Conservation (phyloP, 2,888 invertebrate genomes). For the Acleris laterana region DNA sequence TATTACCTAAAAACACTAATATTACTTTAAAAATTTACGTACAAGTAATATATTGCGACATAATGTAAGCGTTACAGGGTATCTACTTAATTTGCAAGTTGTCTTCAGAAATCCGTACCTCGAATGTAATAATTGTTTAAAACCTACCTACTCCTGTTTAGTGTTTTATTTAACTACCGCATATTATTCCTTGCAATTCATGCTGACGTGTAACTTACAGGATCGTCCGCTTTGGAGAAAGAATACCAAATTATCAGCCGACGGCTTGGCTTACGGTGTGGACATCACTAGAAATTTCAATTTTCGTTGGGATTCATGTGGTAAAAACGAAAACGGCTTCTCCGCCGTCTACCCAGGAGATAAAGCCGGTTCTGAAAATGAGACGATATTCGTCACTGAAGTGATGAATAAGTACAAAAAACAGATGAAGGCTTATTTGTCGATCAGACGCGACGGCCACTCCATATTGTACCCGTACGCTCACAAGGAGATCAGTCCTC, state of each 20-base stretch:
- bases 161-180: no score
- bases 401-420: constrained; percentile 77
- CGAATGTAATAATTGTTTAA: no score
- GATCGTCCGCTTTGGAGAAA: constrained; percentile 59
- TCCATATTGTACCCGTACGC: constrained; percentile 87
- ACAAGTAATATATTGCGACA: no score
- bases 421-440: constrained; percentile 86
- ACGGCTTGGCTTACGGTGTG: constrained; percentile 57
- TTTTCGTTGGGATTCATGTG: constrained; percentile 59
- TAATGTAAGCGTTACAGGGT: no score
- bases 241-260: constrained; percentile 53
- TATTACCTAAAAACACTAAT: no score
- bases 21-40: no score
- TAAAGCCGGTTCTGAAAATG: constrained; percentile 85
- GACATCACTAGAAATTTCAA: constrained; percentile 73
- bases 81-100: no score
- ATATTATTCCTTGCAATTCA: neutral
- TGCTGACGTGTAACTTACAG: constrained; percentile 36
- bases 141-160: no score
- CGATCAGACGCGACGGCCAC: constrained; percentile 89
- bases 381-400: constrained; percentile 84
- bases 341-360: constrained; percentile 82
- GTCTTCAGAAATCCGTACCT: no score
- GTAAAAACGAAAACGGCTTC: constrained; percentile 48
- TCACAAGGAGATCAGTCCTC: constrained; percentile 53